A percentile compares a stretch with the other conserved stretches of the same genome.
phyloP scores from a whole-genome alignment of 2,113 vertebrate species.

The Arothron firmamentum region DNA sequence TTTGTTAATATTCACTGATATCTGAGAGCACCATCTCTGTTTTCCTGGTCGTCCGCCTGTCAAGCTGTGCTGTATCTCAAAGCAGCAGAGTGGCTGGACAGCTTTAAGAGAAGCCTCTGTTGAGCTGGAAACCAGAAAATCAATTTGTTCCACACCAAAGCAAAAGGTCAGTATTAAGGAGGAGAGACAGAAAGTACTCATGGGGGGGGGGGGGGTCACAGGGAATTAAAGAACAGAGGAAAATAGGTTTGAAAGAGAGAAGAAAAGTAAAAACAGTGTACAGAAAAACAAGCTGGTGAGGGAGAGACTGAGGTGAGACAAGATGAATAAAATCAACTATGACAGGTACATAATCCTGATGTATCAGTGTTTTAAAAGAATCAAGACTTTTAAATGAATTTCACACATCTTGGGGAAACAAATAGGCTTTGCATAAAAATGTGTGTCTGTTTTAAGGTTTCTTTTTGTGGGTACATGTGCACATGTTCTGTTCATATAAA shows the following conservation, averaged over 20 bases:
- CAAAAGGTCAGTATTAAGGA: conserved; percentile 51
- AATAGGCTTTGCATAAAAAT: background rate
- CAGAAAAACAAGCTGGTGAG: background rate
- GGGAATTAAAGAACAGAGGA: conserved; percentile 7
- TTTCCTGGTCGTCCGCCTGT: background rate
- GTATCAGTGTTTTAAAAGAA: background rate
- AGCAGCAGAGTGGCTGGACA: background rate
- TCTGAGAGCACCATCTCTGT: conserved; percentile 27
- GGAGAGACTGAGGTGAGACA: background rate
- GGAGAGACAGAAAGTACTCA: conserved; percentile 15
- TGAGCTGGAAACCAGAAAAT: conserved; percentile 57
- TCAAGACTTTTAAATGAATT: background rate
- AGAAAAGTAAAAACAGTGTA: background rate
- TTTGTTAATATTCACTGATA: conserved; percentile 46
- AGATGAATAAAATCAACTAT: background rate
- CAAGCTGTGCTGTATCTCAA: conserved; percentile 22
- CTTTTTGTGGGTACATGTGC: background rate
- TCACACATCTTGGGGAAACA: conserved; percentile 22
- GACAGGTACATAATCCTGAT: background rate
- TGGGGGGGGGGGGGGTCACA: conserved; percentile 8
- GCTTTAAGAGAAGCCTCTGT: conserved; percentile 29
- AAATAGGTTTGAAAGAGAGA: conserved; percentile 13
- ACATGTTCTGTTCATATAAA: background rate
- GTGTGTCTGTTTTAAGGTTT: background rate
- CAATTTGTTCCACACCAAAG: conserved; percentile 42